Base-by-base conservation (phyloP, 1,140 invertebrate genomes). In the Schlechtendalia chinensis region DNA sequence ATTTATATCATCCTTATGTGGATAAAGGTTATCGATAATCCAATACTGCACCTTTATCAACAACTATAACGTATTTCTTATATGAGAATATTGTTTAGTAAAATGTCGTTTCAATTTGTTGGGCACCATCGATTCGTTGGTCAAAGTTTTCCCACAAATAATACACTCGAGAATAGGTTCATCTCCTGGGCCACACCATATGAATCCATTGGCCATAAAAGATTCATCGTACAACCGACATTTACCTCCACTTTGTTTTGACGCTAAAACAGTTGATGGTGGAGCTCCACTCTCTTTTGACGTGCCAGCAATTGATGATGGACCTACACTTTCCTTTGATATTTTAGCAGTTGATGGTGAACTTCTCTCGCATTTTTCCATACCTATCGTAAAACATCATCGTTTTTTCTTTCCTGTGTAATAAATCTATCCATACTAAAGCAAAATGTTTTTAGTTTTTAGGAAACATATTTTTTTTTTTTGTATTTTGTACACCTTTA, bases 101-200 rank as follows among this genome's bases (percentile, higher is more conserved):
- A 72, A 72, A 72, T 72, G 69, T 3, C 67, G 39, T 27, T 59
- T 59, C 5, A 61, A 61, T 61, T 29, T 27, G 16, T 14, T 61
- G 58, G 58, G 58, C 67, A 71, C 67, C 67, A 71, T 71, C 67
- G 67, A 71, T 71, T 71, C 22, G 47, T 71, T 71, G 32, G 58
- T 61, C 4, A 61, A 61, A 2, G 2, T 61, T 61, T 45, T 67
- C 5, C 63, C 63, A 67, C 63, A 67, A 29, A 67, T 19, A 5
- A 67, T 67, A 22, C 63, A 67, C 39, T 67, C 63, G 63, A 32
- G 63, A 67, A 39, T 50, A 71, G 5, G 45, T 27, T 71, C 65
- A 69, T 71, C 67, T 67, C 27, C 17, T 67, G 32, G 32, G 45
- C 17, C 32, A 67, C 29, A 39, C 39, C 63, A 67, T 67, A 10